A percentile compares a stretch with the other conserved stretches of the same genome.
Evolutionary conservation across 1,140 invertebrate genomes (phyloP).

Genomic region (Formica exsecta): DNA sequence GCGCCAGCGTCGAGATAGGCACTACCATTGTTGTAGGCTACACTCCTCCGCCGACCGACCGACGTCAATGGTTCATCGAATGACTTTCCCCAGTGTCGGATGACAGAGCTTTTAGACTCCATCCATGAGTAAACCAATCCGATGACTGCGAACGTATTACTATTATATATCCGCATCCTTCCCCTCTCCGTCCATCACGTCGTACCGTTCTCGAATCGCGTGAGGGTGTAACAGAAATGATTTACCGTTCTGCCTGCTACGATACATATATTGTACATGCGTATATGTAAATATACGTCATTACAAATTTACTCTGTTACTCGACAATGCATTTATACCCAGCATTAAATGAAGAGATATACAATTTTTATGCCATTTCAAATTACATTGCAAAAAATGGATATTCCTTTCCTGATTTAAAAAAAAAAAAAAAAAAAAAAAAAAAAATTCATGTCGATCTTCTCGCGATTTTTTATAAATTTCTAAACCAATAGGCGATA

Average conservation of each 20-base stretch:
- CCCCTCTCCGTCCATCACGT: background rate
- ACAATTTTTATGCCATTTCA: background rate
- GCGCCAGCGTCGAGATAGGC: slow-evolving; percentile 12
- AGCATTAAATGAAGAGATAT: background rate
- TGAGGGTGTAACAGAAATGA: slow-evolving; percentile 52
- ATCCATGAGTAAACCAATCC: slow-evolving; percentile 70
- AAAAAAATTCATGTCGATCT: background rate
- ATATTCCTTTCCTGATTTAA: background rate
- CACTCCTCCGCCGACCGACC: background rate
- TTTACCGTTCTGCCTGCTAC: slow-evolving; percentile 35
- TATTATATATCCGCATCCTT: slow-evolving; percentile 47
- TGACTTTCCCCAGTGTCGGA: slow-evolving; percentile 68
- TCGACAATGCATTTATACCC: slow-evolving; percentile 23
- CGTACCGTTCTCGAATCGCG: background rate
- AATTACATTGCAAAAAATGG: background rate
- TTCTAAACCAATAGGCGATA: background rate
- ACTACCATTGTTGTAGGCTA: slow-evolving; percentile 32
- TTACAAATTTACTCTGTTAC: background rate
- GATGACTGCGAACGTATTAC: slow-evolving; percentile 67
- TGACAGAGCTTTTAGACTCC: slow-evolving; percentile 71
- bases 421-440: background rate
- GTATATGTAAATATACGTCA: background rate
- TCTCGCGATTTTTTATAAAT: background rate
- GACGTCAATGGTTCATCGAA: slow-evolving; percentile 57
- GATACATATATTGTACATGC: background rate